Base-by-base conservation (phyloP, 2,797 vertebrate species). In the Coendou prehensilis region DNA sequence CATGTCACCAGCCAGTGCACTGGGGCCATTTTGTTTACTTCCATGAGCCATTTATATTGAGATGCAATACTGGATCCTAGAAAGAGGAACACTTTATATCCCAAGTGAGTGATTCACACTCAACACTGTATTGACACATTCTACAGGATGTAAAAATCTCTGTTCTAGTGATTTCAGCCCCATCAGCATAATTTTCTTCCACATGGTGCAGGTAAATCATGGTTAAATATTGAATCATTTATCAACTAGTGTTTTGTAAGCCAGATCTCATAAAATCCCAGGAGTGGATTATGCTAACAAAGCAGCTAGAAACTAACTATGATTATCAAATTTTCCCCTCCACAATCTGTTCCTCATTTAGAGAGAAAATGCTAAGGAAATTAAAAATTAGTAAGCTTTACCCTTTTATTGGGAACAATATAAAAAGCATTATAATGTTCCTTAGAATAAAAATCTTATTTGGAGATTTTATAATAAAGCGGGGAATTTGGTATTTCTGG, bases 221-320 rank as follows among this genome's bases (percentile, higher is more conserved):
- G 37, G 97, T 97, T 98, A 98, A 98, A 98, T 98, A 98, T 37
- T 97, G 98, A 97, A 96, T 97, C 97, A 98, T 98, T 98, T 98
- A 98, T 98, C 98, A 98, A 96, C 97, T 87, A 84, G 91, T 14
- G 95, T 94, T 94, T 93, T 96, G 91, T 97, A 93, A 98, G 98
- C 84, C 97, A 97, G 96, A 95, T 97, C 96, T 98, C 33, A 95
- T 73, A 81, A 0, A 82, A 98, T 96, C 95, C 93, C 89, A 83
- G 92, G 61, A 96, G 95, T 94, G 95, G 56, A 87, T 95, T 91
- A 88, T 91, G 83, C 94, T 97, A 96, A 97, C 96, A 98, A 97
- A 97, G 95, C 96, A 97, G 89, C 90, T 79, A 93, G 88, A 89
- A 96, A 95, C 86, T 78, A 97, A 90, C 92, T 87, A 83, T 50